Percentiles rank a stretch among this genome's conserved stretches.
phyloP scores from a whole-genome alignment of 2,797 vertebrate genomes.

The Sebastes elongatus region DNA sequence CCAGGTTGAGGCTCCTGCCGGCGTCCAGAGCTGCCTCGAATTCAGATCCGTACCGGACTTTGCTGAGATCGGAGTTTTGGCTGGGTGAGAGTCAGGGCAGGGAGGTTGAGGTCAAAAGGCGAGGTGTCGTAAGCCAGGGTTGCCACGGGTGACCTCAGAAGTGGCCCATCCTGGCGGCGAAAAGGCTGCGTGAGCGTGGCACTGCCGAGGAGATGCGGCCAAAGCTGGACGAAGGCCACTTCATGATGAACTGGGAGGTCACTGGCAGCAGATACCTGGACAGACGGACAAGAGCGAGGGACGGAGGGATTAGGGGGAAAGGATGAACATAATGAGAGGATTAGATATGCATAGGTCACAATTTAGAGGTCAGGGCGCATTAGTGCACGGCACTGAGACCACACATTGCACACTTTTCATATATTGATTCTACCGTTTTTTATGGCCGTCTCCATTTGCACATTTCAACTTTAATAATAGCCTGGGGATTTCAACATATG shows the following conservation, averaged over 20 bases:
- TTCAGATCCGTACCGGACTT: conserved; percentile 44
- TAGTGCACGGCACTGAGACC: conserved; percentile 58
- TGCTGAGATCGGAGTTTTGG: conserved; percentile 61
- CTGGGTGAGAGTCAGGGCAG: conserved; percentile 38
- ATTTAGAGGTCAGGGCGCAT: conserved; percentile 75
- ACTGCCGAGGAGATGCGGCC: conserved; percentile 86
- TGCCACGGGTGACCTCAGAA: conserved; percentile 81
- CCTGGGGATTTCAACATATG: conserved; percentile 2
- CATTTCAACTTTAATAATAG: conserved; percentile 46
- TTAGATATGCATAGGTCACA: conserved; percentile 82
- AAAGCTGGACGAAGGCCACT: conserved; percentile 89
- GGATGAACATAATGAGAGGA: conserved; percentile 81
- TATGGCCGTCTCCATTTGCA: conserved; percentile 51
- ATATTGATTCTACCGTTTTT: conserved; percentile 45
- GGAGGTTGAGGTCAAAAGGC: conserved; percentile 64
- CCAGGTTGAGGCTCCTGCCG: conserved; percentile 30
- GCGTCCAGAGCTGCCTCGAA: conserved; percentile 51
- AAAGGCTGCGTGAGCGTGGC: conserved; percentile 89
- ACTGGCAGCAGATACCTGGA: conserved; percentile 96
- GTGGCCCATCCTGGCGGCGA: conserved; percentile 90
- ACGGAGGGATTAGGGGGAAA: conserved; percentile 72
- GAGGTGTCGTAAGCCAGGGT: conserved; percentile 58
- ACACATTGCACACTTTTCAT: conserved; percentile 50
- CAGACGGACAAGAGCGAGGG: conserved; percentile 75
- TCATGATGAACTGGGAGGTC: conserved; percentile 93